A percentile compares a stretch with the other conserved stretches of the same genome.
phyloP scores from a whole-genome alignment of 2,797 vertebrate genomes.

The Neosilurus mollespiculum region DNA sequence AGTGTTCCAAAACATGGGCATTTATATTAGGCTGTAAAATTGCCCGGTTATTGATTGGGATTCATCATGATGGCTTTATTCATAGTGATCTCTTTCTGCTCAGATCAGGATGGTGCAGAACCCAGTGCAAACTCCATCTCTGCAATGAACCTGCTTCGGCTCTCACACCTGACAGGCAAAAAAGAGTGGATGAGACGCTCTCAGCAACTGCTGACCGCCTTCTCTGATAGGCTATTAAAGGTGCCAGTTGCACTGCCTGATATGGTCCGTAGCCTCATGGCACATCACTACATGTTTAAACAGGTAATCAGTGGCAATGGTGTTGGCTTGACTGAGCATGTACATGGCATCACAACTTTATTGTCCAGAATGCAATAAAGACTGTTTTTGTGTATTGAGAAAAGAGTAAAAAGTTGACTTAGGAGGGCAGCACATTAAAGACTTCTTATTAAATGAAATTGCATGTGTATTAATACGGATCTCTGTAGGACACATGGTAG shows the following conservation, averaged over 20 bases:
- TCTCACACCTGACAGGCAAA: slow-evolving; percentile 80
- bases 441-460: no score
- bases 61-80: not conserved
- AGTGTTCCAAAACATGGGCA: slow-evolving; percentile 7
- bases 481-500: no score
- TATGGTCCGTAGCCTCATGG: slow-evolving; percentile 81
- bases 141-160: slow-evolving; percentile 83
- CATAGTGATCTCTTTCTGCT: slow-evolving; percentile 1
- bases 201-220: slow-evolving; percentile 79
- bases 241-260: slow-evolving; percentile 85
- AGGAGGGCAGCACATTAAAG: no score
- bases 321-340: not conserved
- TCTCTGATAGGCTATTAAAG: slow-evolving; percentile 81
- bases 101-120: slow-evolving; percentile 93
- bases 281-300: slow-evolving; percentile 82
- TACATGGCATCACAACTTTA: not conserved
- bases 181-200: slow-evolving; percentile 82
- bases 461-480: no score
- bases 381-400: not conserved
- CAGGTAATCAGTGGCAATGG: slow-evolving; percentile 70
- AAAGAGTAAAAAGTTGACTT: not conserved
- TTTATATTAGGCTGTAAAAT: slow-evolving; percentile 35
- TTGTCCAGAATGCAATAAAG: not conserved
- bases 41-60: not conserved
- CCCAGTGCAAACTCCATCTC: slow-evolving; percentile 87